These are phyloP conservation scores for Ariolimax columbianus DNA, from an alignment of 2,888 invertebrate species.

Conservation along the genomic window DNA sequence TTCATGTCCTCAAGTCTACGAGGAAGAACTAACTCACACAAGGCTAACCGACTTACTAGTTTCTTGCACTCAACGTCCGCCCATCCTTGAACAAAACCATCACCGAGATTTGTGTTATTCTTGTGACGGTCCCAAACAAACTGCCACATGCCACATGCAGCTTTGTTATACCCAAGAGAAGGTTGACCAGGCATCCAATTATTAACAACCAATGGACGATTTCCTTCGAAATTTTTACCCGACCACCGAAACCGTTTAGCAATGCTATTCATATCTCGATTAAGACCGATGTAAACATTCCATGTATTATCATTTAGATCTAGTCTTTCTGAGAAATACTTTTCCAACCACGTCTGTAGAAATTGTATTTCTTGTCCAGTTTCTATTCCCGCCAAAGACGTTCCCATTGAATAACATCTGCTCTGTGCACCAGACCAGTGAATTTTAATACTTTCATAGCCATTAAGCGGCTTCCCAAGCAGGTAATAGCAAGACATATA, in stretches of 20 bases:
- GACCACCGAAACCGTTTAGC: constrained; percentile 3
- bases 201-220: background rate
- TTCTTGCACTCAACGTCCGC: background rate
- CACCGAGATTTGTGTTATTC: background rate
- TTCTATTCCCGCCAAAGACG: background rate
- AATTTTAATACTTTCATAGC: no score
- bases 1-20: background rate
- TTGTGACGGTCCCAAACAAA: background rate
- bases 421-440: background rate
- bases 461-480: no score
- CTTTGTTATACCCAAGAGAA: background rate
- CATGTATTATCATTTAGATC: background rate
- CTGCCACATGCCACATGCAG: background rate
- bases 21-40: constrained; percentile 2
- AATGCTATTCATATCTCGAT: background rate
- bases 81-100: background rate
- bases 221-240: background rate
- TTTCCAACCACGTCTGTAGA: background rate
- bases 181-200: constrained; percentile 11
- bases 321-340: background rate
- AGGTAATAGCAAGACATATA: background rate
- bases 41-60: background rate
- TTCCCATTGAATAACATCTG: background rate
- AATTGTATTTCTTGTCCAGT: background rate
- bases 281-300: background rate